These are phyloP conservation scores for Paracyclopina nana DNA, from an alignment of 1,140 invertebrate genomes.

Conservation along the genomic window DNA sequence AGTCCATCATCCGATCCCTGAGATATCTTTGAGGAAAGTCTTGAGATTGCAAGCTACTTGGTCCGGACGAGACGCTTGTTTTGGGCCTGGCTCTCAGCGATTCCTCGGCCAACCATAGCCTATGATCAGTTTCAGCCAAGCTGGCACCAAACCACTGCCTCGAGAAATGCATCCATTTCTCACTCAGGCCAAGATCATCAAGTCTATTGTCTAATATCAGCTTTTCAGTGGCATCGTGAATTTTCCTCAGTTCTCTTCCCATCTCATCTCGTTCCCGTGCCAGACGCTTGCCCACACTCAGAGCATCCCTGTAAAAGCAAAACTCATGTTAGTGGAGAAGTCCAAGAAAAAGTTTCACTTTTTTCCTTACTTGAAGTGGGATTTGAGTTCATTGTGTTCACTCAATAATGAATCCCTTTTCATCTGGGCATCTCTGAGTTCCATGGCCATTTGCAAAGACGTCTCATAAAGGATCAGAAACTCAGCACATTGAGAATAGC, in stretches of 20 bases:
- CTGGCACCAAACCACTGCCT: no score
- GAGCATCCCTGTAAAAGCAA: slow-evolving; percentile 7
- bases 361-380: slow-evolving; percentile 9
- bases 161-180: no score
- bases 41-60: no score
- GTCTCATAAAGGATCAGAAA: slow-evolving; percentile 6
- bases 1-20: no score
- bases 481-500: not conserved
- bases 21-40: no score
- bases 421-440: not conserved
- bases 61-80: no score
- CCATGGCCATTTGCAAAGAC: slow-evolving; percentile 2
- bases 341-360: not conserved
- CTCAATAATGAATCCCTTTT: not conserved
- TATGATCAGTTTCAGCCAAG: no score
- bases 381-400: slow-evolving; percentile 3
- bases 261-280: slow-evolving; percentile 4
- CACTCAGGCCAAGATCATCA: no score
- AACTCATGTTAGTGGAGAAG: not conserved
- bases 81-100: no score
- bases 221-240: not conserved
- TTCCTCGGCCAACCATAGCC: no score
- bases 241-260: slow-evolving; percentile 1
- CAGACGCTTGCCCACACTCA: not conserved
- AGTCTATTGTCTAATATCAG: no score